Base-by-base conservation (phyloP, 2,797 vertebrate species). In the Alcedo quadribrachys region DNA sequence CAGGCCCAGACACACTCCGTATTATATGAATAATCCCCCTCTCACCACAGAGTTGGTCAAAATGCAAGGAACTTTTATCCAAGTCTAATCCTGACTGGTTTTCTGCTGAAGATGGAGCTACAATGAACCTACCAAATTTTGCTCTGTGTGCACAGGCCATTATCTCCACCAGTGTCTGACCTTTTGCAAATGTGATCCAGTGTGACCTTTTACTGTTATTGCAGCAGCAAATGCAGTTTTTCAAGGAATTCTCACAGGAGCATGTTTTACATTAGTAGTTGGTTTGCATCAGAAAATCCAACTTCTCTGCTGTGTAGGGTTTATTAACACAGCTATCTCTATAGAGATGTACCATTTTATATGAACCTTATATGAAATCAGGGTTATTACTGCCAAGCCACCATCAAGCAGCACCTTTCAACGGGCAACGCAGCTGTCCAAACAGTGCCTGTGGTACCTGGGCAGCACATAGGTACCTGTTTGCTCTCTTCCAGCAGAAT, bases 381-480 rank as follows among this genome's bases (percentile, higher is more conserved):
- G 96, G 65, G 85, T 92, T 75, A 50, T 13, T 53, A 54, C 84
- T 95, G 92, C 93, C 94, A 83, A 63, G 57, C 54, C 61, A 79
- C 40, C 89, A 92, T 97, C 97, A 61, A 94, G 98, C 97, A 97
- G 97, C 98, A 97, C 97, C 98, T 98, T 82, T 97, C 97, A 95
- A 97, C 78, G 93, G 98, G 96, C 97, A 96, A 78, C 97, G 96
- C 99, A 99, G 99, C 99, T 99, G 99, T 98, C 98, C 98, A 99
- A 99, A 99, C 98, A 98, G 96, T 91, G 94, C 97, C 97, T 98
- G 98, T 2, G 98, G 97, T 98, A 98, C 98, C 98, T 98, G 97
- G 94, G 94, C 96, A 75, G 70, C 97, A 97, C 67, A 97, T 91
- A 97, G 97, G 97, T 95, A 95, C 97, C 97, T 98, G 98, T 99